Evolutionary conservation across 2,888 invertebrate species (phyloP).

Genomic region (Perizoma flavofasciatum): DNA sequence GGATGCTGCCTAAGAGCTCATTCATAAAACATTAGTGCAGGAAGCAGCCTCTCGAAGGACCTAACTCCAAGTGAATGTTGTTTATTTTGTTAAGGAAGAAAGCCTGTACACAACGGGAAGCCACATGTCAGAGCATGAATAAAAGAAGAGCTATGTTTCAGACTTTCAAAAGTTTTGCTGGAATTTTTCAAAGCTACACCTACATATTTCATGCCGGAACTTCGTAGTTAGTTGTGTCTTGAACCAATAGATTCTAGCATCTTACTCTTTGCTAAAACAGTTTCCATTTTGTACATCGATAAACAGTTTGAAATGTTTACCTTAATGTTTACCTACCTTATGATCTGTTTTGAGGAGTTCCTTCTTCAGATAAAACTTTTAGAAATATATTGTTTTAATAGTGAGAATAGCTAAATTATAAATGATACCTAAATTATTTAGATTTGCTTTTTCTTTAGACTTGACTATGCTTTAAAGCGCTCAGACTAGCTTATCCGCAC

Average conservation of each 20-base stretch:
- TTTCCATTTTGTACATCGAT: conserved; percentile 7
- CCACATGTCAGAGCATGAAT: conserved; percentile 82
- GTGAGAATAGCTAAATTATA: too few relatives aligned
- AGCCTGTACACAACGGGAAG: conserved; percentile 76
- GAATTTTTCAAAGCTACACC: conserved; percentile 72
- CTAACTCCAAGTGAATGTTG: conserved; percentile 79
- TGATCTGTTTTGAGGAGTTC: too few relatives aligned
- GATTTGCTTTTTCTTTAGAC: too few relatives aligned
- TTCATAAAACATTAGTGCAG: conserved; percentile 77
- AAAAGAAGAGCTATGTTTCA: conserved; percentile 81
- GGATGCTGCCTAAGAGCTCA: conserved; percentile 72
- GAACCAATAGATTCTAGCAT: conserved; percentile 47
- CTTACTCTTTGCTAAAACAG: conserved; percentile 7
- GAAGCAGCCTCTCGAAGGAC: conserved; percentile 76
- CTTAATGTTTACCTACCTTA: too few relatives aligned
- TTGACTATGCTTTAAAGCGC: too few relatives aligned
- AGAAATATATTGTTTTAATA: too few relatives aligned
- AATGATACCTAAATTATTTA: too few relatives aligned
- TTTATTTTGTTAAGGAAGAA: conserved; percentile 82
- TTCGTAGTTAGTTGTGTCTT: conserved; percentile 55
- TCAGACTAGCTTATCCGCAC: too few relatives aligned
- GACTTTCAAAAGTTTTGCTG: conserved; percentile 77
- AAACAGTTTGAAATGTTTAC: background rate
- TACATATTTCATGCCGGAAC: conserved; percentile 63
- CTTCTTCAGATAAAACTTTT: too few relatives aligned